Evolutionary conservation across 2,888 invertebrate species (phyloP).

Genomic region (Caenorhabditis wallacei): DNA sequence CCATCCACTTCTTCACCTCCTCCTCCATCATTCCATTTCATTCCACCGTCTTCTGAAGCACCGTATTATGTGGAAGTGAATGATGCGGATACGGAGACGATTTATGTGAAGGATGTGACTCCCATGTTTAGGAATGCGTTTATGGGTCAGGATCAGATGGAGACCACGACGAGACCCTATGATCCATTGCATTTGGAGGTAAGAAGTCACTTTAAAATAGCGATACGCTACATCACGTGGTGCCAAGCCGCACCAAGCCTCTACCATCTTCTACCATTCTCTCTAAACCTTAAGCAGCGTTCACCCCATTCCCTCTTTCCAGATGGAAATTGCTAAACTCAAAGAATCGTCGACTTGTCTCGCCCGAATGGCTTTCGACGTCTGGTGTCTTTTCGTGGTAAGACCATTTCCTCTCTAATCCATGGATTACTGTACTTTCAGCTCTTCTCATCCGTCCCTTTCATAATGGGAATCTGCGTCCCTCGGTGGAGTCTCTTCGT

Average conservation of each 20-base stretch:
- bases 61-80: conserved; percentile 63
- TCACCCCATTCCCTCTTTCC: not conserved
- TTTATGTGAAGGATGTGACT: conserved; percentile 56
- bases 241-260: too few relatives aligned
- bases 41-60: conserved; percentile 16
- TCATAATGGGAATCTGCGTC: conserved; percentile 65
- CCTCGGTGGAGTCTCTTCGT: conserved; percentile 67
- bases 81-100: conserved; percentile 67
- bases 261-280: too few relatives aligned
- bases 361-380: conserved; percentile 68
- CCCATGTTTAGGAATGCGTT: conserved; percentile 47
- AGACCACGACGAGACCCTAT: conserved; percentile 49
- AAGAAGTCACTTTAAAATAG: not conserved
- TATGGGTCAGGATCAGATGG: not conserved
- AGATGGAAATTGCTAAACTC: conserved; percentile 67
- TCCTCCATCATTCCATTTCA: conserved; percentile 5
- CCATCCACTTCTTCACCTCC: conserved; percentile 10
- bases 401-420: conserved; percentile 18
- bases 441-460: conserved; percentile 65
- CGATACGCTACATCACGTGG: too few relatives aligned
- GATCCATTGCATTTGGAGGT: conserved; percentile 65
- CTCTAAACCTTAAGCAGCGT: too few relatives aligned
- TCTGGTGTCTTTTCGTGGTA: conserved; percentile 70
- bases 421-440: too few relatives aligned
- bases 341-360: conserved; percentile 66